These are phyloP conservation scores for Lucifuga dentata DNA, from an alignment of 2,113 vertebrate genomes.

Conservation along the genomic window DNA sequence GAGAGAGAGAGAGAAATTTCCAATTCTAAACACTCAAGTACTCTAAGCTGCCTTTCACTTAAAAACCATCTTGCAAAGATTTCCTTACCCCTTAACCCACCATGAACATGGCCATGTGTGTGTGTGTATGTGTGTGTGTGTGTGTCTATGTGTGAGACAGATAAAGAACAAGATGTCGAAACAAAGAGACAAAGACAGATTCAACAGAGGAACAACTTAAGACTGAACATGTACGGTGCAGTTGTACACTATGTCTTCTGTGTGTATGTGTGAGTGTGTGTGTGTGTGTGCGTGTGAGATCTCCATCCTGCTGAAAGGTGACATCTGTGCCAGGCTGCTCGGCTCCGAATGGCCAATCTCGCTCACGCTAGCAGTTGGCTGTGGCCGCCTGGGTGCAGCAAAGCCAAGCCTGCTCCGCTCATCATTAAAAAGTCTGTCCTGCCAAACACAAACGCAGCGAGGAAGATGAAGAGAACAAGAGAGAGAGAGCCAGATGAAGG, in stretches of 20 bases:
- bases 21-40: constrained; percentile 10
- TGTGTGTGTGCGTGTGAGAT: constrained; percentile 53
- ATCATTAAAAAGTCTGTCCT: constrained; percentile 65
- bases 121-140: neutral
- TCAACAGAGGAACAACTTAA: too few relatives aligned
- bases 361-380: constrained; percentile 70
- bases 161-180: neutral
- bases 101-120: neutral
- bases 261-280: neutral
- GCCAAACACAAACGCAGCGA: constrained; percentile 51
- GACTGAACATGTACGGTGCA: neutral
- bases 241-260: neutral
- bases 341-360: constrained; percentile 49
- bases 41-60: neutral
- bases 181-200: neutral
- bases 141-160: neutral
- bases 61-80: neutral
- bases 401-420: constrained; percentile 57
- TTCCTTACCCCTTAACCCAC: constrained; percentile 1
- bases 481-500: constrained; percentile 27
- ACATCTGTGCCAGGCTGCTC: constrained; percentile 64
- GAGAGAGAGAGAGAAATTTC: neutral
- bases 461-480: neutral
- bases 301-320: constrained; percentile 56
- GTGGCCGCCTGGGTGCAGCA: constrained; percentile 28